Percentiles rank a stretch among this genome's conserved stretches.
Evolutionary conservation across 2,888 invertebrate genomes (phyloP).

Genomic region (Oscheius sp.): DNA sequence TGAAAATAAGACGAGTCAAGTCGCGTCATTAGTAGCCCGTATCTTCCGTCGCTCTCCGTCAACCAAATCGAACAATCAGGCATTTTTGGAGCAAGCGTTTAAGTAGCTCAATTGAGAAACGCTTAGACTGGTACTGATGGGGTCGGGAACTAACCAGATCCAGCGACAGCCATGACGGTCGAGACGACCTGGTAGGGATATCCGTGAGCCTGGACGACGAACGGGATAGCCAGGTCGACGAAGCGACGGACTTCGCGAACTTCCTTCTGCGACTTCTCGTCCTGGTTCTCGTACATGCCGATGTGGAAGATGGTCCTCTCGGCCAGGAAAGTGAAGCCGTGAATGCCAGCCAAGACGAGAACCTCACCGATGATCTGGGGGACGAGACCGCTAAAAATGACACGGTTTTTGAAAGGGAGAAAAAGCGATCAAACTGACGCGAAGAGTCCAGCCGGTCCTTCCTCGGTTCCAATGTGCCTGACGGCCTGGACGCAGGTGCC

Average conservation of each 20-base stretch:
- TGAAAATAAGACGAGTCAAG: constrained; percentile 14
- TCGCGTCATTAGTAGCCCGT: background rate
- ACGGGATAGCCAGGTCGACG: constrained; percentile 76
- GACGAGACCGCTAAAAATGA: constrained; percentile 84
- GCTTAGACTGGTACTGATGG: background rate
- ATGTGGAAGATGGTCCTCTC: constrained; percentile 53
- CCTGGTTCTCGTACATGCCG: constrained; percentile 49
- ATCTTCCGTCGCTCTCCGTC: too few relatives aligned
- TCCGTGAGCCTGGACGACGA: constrained; percentile 86
- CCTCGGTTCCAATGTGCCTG: constrained; percentile 85
- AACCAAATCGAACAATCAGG: background rate
- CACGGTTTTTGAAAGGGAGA: background rate
- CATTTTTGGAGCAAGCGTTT: background rate
- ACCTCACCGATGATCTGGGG: constrained; percentile 89
- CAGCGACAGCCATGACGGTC: constrained; percentile 58
- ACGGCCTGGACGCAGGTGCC: constrained; percentile 78
- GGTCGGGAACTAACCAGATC: constrained; percentile 44
- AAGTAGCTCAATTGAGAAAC: background rate
- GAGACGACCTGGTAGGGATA: constrained; percentile 88
- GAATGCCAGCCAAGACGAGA: constrained; percentile 82
- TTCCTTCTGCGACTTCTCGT: constrained; percentile 42
- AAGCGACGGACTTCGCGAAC: constrained; percentile 56
- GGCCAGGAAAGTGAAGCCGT: constrained; percentile 77
- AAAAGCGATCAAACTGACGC: constrained; percentile 66
- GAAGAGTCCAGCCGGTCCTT: constrained; percentile 84